phyloP scores from a whole-genome alignment of 2,888 invertebrate species.

The Tuta absoluta region DNA sequence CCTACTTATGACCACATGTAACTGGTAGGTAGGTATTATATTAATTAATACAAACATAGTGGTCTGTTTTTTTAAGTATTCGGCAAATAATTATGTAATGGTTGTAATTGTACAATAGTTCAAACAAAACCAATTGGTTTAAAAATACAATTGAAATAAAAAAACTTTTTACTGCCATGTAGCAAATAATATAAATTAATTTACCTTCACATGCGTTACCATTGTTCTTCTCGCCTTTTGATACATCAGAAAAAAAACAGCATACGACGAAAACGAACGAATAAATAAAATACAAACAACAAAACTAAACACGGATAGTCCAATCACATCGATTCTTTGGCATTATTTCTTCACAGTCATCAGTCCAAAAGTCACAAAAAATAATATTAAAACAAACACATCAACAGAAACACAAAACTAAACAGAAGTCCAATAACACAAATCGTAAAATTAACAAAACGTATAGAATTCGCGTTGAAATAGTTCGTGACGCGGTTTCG shows the following conservation, averaged over 20 bases:
- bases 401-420: constrained; percentile 53
- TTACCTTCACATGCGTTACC: constrained; percentile 74
- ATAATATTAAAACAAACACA: constrained; percentile 50
- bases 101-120: no score
- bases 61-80: no score
- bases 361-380: constrained; percentile 53
- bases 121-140: no score
- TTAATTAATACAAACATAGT: not conserved
- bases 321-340: constrained; percentile 73
- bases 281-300: constrained; percentile 48
- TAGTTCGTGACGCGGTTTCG: constrained; percentile 53
- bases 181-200: not conserved
- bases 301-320: constrained; percentile 62
- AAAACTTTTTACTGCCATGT: not conserved
- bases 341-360: constrained; percentile 60
- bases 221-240: constrained; percentile 72
- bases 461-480: constrained; percentile 49
- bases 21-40: not conserved
- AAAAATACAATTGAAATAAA: no score
- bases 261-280: constrained; percentile 47
- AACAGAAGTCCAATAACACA: constrained; percentile 59
- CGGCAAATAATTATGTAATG: no score
- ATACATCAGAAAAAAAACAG: constrained; percentile 66
- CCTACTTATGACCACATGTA: not conserved
- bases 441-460: constrained; percentile 41